phyloP scores from a whole-genome alignment of 64 coral and sea anemone genomes.

The Catalaphyllia jardinei region DNA sequence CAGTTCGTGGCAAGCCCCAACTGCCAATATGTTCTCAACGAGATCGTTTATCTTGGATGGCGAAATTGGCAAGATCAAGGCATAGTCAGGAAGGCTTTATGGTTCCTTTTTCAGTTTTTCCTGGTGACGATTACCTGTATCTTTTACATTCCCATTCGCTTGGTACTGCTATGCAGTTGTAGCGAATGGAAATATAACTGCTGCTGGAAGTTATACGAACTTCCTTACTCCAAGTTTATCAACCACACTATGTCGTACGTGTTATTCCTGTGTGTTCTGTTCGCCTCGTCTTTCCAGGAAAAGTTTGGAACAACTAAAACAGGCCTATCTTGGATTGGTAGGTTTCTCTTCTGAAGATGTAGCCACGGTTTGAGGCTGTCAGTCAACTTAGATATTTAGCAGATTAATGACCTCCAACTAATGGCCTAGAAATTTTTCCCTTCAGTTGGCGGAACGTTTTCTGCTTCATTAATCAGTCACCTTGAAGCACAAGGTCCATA shows the following conservation, averaged over 20 bases:
- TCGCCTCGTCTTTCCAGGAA: not conserved
- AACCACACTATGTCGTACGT: constrained; percentile 28
- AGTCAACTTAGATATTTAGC: too few species aligned
- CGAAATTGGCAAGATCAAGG: not conserved
- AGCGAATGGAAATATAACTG: not conserved
- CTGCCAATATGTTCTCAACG: not conserved
- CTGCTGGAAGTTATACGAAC: not conserved
- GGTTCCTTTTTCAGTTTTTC: not conserved
- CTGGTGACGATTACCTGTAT: not conserved
- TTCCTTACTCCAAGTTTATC: constrained; percentile 45
- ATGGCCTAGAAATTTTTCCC: too few species aligned
- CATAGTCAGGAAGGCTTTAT: not conserved
- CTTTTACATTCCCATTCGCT: not conserved
- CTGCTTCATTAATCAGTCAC: too few species aligned
- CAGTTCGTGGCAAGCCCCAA: constrained; percentile 25
- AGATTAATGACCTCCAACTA: too few species aligned
- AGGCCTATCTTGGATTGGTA: not conserved
- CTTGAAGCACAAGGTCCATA: too few species aligned
- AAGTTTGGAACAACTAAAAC: not conserved
- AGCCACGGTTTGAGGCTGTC: too few species aligned
- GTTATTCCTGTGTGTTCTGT: not conserved
- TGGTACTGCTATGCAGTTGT: not conserved
- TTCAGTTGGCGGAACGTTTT: too few species aligned
- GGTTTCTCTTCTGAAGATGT: not conserved
- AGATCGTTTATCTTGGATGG: constrained; percentile 1